Percentiles rank a stretch among this genome's conserved stretches.
phyloP scores from a whole-genome alignment of 2,888 invertebrate genomes.

The Elgonia sp. region DNA sequence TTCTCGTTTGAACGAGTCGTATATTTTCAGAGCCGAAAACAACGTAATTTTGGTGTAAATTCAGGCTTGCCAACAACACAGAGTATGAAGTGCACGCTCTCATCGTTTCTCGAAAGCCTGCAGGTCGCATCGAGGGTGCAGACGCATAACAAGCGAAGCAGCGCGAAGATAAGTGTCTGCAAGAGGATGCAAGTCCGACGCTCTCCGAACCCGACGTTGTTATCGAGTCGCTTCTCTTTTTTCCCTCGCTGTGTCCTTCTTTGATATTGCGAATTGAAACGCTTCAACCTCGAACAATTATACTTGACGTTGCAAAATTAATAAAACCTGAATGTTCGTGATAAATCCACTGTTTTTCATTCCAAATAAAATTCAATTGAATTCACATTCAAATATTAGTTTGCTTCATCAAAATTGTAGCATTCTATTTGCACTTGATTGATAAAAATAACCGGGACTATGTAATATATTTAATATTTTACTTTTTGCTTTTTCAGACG shows the following conservation, averaged over 20 bases:
- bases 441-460: too few species aligned
- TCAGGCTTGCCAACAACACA: slow-evolving; percentile 63
- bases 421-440: too few species aligned
- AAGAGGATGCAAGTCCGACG: slow-evolving; percentile 72
- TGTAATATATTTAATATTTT: too few species aligned
- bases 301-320: slow-evolving; percentile 11
- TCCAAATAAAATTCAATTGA: not conserved
- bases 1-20: slow-evolving; percentile 51
- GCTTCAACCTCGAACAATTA: slow-evolving; percentile 24
- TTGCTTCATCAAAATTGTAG: too few species aligned
- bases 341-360: not conserved
- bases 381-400: too few species aligned
- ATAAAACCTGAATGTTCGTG: slow-evolving; percentile 5
- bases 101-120: slow-evolving; percentile 69
- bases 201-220: slow-evolving; percentile 64
- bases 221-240: slow-evolving; percentile 64
- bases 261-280: slow-evolving; percentile 49
- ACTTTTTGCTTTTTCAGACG: too few species aligned
- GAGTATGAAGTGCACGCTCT: slow-evolving; percentile 68
- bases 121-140: slow-evolving; percentile 73
- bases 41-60: slow-evolving; percentile 69
- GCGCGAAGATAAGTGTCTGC: slow-evolving; percentile 68
- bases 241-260: slow-evolving; percentile 32
- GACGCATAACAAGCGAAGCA: slow-evolving; percentile 74
- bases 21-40: slow-evolving; percentile 65